Conservation (phyloP, 1,140 invertebrate species). For the Acromyrmex echinatior region DNA sequence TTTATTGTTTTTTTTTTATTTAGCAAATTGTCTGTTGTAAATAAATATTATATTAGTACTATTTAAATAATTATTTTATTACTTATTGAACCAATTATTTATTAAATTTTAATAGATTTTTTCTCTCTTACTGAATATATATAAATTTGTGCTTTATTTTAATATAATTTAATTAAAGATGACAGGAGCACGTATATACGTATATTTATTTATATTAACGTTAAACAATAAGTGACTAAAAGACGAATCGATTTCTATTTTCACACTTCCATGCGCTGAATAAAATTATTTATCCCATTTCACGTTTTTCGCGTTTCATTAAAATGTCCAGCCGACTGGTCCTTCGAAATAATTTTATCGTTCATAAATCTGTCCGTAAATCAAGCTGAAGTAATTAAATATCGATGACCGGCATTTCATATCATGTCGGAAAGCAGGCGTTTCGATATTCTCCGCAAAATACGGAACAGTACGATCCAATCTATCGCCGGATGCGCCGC, state of each 20-base stretch:
- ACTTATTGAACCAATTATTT: too few species aligned
- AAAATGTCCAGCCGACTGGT: neutral
- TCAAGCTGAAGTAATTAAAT: constrained; percentile 45
- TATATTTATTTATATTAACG: neutral
- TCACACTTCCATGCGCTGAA: constrained; percentile 5
- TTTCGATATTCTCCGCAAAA: neutral
- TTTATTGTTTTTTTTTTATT: too few species aligned
- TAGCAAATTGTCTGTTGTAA: too few species aligned
- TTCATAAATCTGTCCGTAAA: constrained; percentile 18
- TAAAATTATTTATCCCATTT: constrained; percentile 33
- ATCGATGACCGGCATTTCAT: constrained; percentile 38
- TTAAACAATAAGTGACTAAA: constrained; percentile 3
- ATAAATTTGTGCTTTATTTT: neutral
- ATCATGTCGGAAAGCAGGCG: constrained; percentile 1
- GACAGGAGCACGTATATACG: neutral
- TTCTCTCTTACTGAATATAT: too few species aligned
- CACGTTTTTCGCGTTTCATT: constrained; percentile 9
- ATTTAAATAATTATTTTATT: too few species aligned
- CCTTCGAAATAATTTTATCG: constrained; percentile 23
- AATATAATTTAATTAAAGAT: neutral
- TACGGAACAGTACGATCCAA: neutral
- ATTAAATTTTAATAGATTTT: too few species aligned
- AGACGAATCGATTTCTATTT: constrained; percentile 14
- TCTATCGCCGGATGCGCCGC: constrained; percentile 3
- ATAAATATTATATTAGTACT: too few species aligned